Evolutionary conservation across 2,888 invertebrate genomes (phyloP), one percentile per base, ranked within the genome.

Genomic region (Pammene fasciana): DNA sequence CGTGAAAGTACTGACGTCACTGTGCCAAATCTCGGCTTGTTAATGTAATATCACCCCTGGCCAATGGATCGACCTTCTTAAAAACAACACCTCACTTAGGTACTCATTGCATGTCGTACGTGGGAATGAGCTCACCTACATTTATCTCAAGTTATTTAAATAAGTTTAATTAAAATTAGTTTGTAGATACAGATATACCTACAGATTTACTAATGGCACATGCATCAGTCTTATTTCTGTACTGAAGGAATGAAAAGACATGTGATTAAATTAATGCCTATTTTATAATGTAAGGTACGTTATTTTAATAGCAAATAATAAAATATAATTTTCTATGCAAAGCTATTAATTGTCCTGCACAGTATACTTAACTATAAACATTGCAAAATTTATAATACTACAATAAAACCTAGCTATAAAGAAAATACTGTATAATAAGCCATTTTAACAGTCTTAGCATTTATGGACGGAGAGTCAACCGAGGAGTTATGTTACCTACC

Each of bases 1-100:
- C 86, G 90, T 88, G 90, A 91, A 92, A 92, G 90, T 90, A 86
- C 80, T 88, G 87, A 87, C 86, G 86, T 89, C 88, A 88, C 74
- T 84, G 85, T 85, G 83, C 89, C 79, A 83, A 89, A 89, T 88
- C 78, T 83, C 75, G 75, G 73, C 81, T 82, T 78, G 79, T 83
- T 83, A 82, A 82, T 78, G 75, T 75, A 74, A 77, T 81, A 79
- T 80, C 82, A 83, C 75, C 78, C 77, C 76, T 77, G 75, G 79
- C 78, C 72, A 82, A 82, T 80, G 81, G 82, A 78, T 76, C 73
- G 80, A 79, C 79, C 60, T 65, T 70, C 59, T 50, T 55, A 38
- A 50, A 65, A 45, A 45, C 50, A 45, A 64, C 57, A 65, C 26
- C 59, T 60, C 52, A 60, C 65, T 70, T 26, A 45, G 36, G 43